Evolutionary conservation across 2,888 invertebrate genomes (phyloP), one percentile per base, ranked within the genome.

Genomic region (Tuberolachnus salignus): DNA sequence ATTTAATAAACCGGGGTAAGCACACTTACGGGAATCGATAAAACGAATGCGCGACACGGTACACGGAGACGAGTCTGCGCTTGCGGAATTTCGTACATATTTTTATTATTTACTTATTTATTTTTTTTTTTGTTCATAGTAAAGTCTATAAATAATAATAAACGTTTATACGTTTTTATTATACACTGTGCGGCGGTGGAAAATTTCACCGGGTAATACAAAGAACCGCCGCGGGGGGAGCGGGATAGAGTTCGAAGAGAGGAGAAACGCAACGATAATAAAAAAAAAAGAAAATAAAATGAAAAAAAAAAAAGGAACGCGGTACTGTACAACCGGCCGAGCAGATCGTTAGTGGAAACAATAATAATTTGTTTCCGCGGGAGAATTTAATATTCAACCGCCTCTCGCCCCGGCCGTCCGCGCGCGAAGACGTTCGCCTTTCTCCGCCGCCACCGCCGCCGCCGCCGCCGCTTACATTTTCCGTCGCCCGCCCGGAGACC

Each of bases 341-440:
- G 57, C 75, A 67, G 75, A 75, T 67, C 75, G 75, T 75, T 75
- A 75, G 75, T 16, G 75, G 75, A 67, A 75, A 75, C 75, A 67
- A 75, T 75, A 67, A 75, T 75, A 66, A 75, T 75, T 75, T 75
- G 75, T 75, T 75, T 67, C 67, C 75, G 34, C 67, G 16, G 46
- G 67, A 75, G 75, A 75, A 75, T 75, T 75, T 75, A 75, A 75
- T 75, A 75, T 75, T 75, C 75, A 75, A 59, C 66, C 49, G n/a
- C 16, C 46, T 23, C 46, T 57, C 9, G n/a, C 42, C 14, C 13
- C 51, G 44, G n/a, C 26, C 14, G 6, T 4, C 21, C 46, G 14
- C 21, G 10, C 11, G 34, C 21, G 14, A 11, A 10, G 61, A 8
- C 61, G 53, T 53, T 19, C n/a, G 1, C 11, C n/a, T 69, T 53